A percentile compares a stretch with the other conserved stretches of the same genome.
Conservation (phyloP, 2,797 vertebrate species). For the Orientallactaga sibirica region DNA sequence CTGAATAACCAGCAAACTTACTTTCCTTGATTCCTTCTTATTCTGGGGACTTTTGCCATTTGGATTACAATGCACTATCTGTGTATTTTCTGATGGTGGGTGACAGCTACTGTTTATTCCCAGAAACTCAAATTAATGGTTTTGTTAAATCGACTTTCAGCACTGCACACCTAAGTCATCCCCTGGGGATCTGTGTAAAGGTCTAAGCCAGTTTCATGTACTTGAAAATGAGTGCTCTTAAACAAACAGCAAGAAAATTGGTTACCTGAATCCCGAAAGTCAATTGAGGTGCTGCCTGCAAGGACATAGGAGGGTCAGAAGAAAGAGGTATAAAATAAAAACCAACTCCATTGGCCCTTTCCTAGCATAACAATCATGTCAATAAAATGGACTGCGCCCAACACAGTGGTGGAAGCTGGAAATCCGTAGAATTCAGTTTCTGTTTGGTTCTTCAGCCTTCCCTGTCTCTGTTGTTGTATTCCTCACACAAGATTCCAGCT, state of each 20-base stretch:
- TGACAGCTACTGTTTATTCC: conserved; percentile 79
- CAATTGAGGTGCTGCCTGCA: conserved; percentile 61
- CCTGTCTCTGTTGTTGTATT: not conserved
- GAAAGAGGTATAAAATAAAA: conserved; percentile 60
- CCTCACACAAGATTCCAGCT: not conserved
- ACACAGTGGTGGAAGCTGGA: not conserved
- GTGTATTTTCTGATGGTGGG: conserved; percentile 72
- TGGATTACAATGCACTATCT: conserved; percentile 72
- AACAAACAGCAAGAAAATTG: conserved; percentile 79
- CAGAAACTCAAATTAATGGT: conserved; percentile 81
- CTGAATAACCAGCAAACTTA: conserved; percentile 51
- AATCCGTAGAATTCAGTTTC: not conserved
- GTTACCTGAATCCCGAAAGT: conserved; percentile 76
- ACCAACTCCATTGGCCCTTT: conserved; percentile 31
- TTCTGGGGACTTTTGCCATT: conserved; percentile 72
- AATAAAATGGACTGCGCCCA: not conserved
- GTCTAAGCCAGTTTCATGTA: conserved; percentile 70
- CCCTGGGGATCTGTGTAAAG: conserved; percentile 74
- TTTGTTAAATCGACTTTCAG: conserved; percentile 84
- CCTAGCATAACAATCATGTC: not conserved
- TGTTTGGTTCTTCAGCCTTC: not conserved
- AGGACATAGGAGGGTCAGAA: conserved; percentile 76
- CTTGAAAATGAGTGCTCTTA: conserved; percentile 79
- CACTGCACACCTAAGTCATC: conserved; percentile 76
- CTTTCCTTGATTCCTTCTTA: conserved; percentile 70